Evolutionary conservation across 2,797 vertebrate genomes (phyloP).

Genomic region (Menidia menidia): DNA sequence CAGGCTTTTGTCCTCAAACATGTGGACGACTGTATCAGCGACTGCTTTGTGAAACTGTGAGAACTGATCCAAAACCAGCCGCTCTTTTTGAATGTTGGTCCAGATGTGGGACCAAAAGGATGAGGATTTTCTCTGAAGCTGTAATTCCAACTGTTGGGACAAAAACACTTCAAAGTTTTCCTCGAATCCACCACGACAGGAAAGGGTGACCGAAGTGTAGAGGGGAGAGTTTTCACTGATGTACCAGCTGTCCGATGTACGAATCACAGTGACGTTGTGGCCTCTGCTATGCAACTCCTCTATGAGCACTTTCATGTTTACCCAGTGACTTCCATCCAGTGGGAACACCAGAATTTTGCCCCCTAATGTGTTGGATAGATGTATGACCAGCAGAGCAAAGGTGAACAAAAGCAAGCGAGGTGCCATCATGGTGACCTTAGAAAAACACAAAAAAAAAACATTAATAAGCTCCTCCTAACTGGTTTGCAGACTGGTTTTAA

Average conservation of each 20-base stretch:
- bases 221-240: conserved; percentile 65
- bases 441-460: conserved; percentile 37
- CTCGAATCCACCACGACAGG: conserved; percentile 51
- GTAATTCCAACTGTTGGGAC: conserved; percentile 37
- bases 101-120: conserved; percentile 51
- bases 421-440: conserved; percentile 41
- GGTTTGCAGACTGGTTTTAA: background rate
- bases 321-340: conserved; percentile 77
- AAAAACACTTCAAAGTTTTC: conserved; percentile 54
- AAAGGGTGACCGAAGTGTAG: conserved; percentile 62
- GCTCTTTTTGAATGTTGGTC: conserved; percentile 28
- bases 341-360: conserved; percentile 74
- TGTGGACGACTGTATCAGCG: conserved; percentile 41
- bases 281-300: conserved; percentile 69
- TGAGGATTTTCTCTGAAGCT: conserved; percentile 9
- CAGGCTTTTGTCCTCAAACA: conserved; percentile 68
- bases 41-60: conserved; percentile 43
- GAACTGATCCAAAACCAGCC: conserved; percentile 28
- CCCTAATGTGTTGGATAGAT: conserved; percentile 28
- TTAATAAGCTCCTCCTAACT: background rate
- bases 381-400: conserved; percentile 45
- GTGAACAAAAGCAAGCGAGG: conserved; percentile 22
- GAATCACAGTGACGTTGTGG: conserved; percentile 68
- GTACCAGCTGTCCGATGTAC: conserved; percentile 72
- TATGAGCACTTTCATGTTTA: conserved; percentile 77